Evolutionary conservation across 37 sponge, comb jelly and placozoan species (phyloP).

Genomic region (Hexactinellida sp.): DNA sequence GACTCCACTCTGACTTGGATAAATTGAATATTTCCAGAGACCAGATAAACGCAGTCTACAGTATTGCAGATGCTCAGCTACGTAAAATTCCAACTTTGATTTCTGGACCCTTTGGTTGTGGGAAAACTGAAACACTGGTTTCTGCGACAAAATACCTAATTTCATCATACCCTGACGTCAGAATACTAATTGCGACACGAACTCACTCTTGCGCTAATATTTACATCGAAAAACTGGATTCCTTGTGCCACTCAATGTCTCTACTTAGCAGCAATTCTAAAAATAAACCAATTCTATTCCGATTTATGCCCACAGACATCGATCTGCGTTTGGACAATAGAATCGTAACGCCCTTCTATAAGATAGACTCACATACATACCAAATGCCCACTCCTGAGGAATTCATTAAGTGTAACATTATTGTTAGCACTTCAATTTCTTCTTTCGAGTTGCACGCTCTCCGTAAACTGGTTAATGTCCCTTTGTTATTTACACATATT

Average conservation of each 20-base stretch:
- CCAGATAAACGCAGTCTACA: not conserved
- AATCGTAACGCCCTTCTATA: not conserved
- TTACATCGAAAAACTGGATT: not conserved
- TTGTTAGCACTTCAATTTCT: not conserved
- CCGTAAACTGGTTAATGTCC: not conserved
- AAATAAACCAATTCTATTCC: not conserved
- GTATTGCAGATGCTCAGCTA: not conserved
- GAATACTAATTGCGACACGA: not conserved
- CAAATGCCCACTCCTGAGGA: not conserved
- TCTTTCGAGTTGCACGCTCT: not conserved
- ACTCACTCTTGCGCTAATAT: not conserved
- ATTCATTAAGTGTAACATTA: not conserved
- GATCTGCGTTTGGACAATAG: not conserved
- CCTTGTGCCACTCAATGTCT: not conserved
- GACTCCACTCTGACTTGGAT: not conserved
- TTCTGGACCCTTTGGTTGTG: not conserved
- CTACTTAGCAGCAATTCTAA: not conserved
- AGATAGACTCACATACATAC: not conserved
- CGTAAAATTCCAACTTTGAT: not conserved
- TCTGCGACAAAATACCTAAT: not conserved
- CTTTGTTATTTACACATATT: not conserved
- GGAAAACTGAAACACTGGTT: not conserved
- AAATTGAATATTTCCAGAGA: not conserved
- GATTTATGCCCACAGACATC: not conserved
- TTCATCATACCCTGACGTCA: not conserved